These are phyloP conservation scores for Lasioglossum villosulum DNA, from an alignment of 2,888 invertebrate species.

Conservation along the genomic window DNA sequence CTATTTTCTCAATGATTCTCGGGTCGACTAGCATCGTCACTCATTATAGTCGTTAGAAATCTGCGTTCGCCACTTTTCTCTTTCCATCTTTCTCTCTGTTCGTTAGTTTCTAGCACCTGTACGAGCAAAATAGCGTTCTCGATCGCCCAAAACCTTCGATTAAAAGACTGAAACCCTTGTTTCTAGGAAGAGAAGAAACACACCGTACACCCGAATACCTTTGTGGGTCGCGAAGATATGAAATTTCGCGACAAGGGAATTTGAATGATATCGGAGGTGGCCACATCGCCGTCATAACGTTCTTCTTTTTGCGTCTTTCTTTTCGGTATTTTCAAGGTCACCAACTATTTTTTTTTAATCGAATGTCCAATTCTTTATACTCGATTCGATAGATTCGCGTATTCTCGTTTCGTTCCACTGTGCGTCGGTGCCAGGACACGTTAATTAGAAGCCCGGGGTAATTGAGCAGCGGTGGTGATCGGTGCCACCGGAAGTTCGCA, in stretches of 20 bases:
- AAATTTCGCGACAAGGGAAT: no score
- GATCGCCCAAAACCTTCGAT: slow-evolving; percentile 1
- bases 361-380: no score
- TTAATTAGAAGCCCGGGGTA: slow-evolving; percentile 46
- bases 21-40: slow-evolving; percentile 80
- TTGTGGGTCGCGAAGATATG: no score
- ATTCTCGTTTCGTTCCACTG: background rate
- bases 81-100: background rate
- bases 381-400: no score
- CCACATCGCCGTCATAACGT: no score
- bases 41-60: slow-evolving; percentile 60
- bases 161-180: no score
- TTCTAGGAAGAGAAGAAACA: no score
- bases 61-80: background rate
- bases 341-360: no score
- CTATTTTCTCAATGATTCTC: slow-evolving; percentile 38
- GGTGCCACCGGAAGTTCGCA: slow-evolving; percentile 39
- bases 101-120: background rate
- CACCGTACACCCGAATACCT: no score
- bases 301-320: no score
- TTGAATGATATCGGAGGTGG: no score
- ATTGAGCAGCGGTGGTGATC: slow-evolving; percentile 43
- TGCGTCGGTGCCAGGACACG: slow-evolving; percentile 5
- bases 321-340: no score
- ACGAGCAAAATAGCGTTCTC: slow-evolving; percentile 27